These are phyloP conservation scores for Tolypeutes matacus DNA, from an alignment of 2,797 vertebrate species.

Conservation along the genomic window DNA sequence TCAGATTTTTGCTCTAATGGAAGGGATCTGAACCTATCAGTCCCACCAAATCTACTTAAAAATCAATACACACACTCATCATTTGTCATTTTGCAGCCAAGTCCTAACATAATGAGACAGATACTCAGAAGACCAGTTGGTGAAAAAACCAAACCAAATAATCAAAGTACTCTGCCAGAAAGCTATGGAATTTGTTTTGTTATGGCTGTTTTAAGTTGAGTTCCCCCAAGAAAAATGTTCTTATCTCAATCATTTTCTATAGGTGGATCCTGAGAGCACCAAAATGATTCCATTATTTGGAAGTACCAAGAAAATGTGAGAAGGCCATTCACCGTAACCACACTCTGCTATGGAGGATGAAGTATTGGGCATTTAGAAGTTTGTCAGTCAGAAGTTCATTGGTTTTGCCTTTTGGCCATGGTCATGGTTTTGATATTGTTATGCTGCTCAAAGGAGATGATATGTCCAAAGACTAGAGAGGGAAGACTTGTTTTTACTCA, in stretches of 20 bases:
- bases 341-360: neutral
- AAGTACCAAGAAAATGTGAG: constrained; percentile 37
- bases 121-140: neutral
- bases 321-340: neutral
- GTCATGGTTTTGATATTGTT: neutral
- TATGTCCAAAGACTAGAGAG: neutral
- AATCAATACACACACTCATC: neutral
- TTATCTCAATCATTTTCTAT: neutral
- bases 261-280: neutral
- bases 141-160: neutral
- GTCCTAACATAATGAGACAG: neutral
- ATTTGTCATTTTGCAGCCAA: neutral
- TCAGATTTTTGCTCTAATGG: neutral
- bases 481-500: neutral
- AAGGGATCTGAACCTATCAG: neutral
- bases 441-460: neutral
- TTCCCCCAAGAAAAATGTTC: neutral
- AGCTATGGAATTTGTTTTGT: neutral
- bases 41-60: neutral
- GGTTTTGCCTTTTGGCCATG: neutral
- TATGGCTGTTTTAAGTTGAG: neutral
- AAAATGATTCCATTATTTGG: neutral
- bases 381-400: neutral
- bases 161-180: neutral
- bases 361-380: neutral